A percentile compares a stretch with the other conserved stretches of the same genome.
Evolutionary conservation across 2,888 invertebrate species (phyloP).

Genomic region (Ariolimax columbianus): DNA sequence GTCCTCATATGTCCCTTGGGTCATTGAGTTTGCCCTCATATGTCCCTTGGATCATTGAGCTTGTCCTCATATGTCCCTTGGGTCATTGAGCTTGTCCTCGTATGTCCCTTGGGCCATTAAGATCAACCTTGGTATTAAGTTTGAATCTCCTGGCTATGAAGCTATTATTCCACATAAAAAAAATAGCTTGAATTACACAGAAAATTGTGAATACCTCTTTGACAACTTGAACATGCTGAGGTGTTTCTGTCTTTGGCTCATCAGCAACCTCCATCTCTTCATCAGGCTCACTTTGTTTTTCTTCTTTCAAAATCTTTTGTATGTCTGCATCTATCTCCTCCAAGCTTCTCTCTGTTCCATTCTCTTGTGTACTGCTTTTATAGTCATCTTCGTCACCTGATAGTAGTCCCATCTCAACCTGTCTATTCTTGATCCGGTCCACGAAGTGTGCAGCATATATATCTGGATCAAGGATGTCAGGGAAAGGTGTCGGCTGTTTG

Average conservation of each 20-base stretch:
- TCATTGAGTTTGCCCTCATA: no score
- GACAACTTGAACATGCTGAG: conserved; percentile 29
- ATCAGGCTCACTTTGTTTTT: conserved; percentile 3
- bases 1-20: no score
- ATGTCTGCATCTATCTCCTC: conserved; percentile 45
- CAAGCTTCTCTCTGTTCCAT: background rate
- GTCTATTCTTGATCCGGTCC: conserved; percentile 16
- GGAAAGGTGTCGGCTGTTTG: background rate
- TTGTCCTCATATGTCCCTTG: no score
- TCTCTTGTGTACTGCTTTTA: background rate
- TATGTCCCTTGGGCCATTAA: no score
- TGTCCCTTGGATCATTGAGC: no score
- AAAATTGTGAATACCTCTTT: conserved; percentile 37
- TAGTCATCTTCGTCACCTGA: background rate
- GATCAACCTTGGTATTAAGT: no score
- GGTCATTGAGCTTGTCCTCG: no score
- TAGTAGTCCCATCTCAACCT: background rate
- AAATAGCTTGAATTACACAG: no score
- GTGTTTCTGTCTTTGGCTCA: conserved; percentile 8
- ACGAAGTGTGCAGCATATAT: conserved; percentile 7
- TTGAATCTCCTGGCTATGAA: no score
- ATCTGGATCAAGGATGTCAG: background rate
- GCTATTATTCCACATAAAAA: no score
- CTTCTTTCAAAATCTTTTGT: conserved; percentile 18
- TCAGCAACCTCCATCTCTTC: background rate